These are phyloP conservation scores for Escarpia spicata DNA, from an alignment of 2,888 invertebrate species.

Conservation along the genomic window DNA sequence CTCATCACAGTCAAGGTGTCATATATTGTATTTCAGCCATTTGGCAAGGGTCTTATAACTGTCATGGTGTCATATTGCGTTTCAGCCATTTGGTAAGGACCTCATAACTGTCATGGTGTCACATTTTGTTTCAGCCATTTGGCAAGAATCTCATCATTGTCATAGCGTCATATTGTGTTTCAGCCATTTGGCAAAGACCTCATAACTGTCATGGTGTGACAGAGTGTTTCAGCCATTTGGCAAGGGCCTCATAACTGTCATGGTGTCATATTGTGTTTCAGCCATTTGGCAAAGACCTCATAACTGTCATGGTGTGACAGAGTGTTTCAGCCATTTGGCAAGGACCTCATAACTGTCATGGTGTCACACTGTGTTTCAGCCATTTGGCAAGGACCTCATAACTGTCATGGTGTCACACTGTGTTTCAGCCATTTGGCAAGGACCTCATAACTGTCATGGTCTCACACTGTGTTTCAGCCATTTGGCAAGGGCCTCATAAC, in stretches of 20 bases:
- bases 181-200: neutral
- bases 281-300: neutral
- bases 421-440: constrained; percentile 13
- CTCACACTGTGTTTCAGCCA: neutral
- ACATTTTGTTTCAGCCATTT: neutral
- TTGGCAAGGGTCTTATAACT: neutral
- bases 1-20: neutral
- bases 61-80: neutral
- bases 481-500: neutral
- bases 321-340: constrained; percentile 6
- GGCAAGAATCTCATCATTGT: neutral
- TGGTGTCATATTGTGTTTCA: neutral
- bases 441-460: neutral
- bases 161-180: neutral
- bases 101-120: neutral
- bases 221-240: neutral
- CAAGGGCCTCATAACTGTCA: neutral
- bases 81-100: neutral
- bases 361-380: neutral
- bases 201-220: neutral
- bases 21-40: neutral
- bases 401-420: neutral
- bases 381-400: neutral
- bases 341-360: neutral
- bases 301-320: neutral